These are phyloP conservation scores for Sogatella furcifera DNA, from an alignment of 1,140 invertebrate genomes.

Conservation along the genomic window DNA sequence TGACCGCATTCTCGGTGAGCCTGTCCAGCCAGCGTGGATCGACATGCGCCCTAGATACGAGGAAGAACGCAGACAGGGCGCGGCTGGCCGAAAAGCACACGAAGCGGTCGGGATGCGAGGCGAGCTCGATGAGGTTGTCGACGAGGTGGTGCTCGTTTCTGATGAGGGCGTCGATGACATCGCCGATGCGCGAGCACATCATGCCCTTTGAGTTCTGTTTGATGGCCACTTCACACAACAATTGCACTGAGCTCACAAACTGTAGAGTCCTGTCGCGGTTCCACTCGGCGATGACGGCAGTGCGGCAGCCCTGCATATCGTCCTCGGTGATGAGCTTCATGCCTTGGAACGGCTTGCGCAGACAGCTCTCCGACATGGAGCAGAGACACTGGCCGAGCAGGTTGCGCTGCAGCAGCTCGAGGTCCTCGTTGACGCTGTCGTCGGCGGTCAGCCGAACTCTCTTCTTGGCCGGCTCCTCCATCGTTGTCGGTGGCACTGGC, in stretches of 20 bases:
- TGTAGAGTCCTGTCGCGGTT: slow-evolving; percentile 55
- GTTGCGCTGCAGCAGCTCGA: slow-evolving; percentile 44
- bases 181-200: slow-evolving; percentile 65
- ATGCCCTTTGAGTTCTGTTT: slow-evolving; percentile 70
- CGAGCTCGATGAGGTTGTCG: slow-evolving; percentile 68
- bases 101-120: slow-evolving; percentile 64
- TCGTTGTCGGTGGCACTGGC: background rate
- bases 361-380: slow-evolving; percentile 53
- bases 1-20: slow-evolving; percentile 36
- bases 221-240: slow-evolving; percentile 72
- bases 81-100: slow-evolving; percentile 67
- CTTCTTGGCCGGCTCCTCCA: slow-evolving; percentile 57
- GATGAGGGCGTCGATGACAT: slow-evolving; percentile 66
- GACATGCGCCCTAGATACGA: slow-evolving; percentile 67
- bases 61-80: slow-evolving; percentile 68
- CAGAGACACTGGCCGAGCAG: slow-evolving; percentile 65
- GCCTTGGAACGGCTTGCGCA: slow-evolving; percentile 55
- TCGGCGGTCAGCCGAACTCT: slow-evolving; percentile 49
- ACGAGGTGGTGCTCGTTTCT: slow-evolving; percentile 70
- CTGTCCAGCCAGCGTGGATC: slow-evolving; percentile 67
- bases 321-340: slow-evolving; percentile 27
- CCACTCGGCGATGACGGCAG: slow-evolving; percentile 52
- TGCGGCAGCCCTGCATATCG: slow-evolving; percentile 34
- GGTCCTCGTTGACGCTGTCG: slow-evolving; percentile 42
- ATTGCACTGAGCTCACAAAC: slow-evolving; percentile 68